Percentiles rank a stretch among this genome's conserved stretches.
These are phyloP conservation scores for Physeter macrocephalus DNA, from an alignment of 2,113 vertebrate genomes.

Conservation along the genomic window DNA sequence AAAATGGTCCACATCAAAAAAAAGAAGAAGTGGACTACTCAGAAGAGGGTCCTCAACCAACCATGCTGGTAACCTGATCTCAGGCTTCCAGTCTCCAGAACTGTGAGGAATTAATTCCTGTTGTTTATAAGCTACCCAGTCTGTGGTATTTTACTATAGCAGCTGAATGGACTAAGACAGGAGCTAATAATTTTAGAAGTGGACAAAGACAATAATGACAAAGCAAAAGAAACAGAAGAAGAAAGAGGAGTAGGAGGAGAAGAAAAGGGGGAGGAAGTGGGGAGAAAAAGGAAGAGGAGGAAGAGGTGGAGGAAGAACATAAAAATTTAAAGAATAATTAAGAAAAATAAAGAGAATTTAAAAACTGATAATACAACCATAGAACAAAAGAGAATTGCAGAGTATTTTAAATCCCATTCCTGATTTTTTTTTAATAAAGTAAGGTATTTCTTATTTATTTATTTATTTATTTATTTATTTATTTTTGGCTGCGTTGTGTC, in stretches of 20 bases:
- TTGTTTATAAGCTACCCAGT: neutral
- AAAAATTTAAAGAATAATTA: conserved; percentile 7
- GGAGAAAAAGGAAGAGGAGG: neutral
- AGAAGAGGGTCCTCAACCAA: neutral
- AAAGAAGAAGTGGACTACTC: neutral
- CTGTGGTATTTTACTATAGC: neutral
- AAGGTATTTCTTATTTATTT: neutral
- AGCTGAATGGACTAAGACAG: neutral
- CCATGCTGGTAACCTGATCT: neutral
- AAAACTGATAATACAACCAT: neutral
- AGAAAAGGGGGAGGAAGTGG: too few relatives aligned
- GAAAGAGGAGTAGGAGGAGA: neutral
- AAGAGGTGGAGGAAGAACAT: neutral
- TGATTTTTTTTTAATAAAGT: neutral
- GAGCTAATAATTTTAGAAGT: neutral
- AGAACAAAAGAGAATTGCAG: neutral
- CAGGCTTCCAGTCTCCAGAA: neutral
- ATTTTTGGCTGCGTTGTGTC: too few relatives aligned
- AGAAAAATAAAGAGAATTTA: conserved; percentile 1
- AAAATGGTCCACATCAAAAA: too few relatives aligned
- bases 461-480: too few relatives aligned
- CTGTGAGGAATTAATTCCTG: neutral
- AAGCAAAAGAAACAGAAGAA: neutral
- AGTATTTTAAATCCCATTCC: neutral
- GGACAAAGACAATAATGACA: neutral